Conservation (phyloP, 2,113 vertebrate species). For the Falco punctatus region DNA sequence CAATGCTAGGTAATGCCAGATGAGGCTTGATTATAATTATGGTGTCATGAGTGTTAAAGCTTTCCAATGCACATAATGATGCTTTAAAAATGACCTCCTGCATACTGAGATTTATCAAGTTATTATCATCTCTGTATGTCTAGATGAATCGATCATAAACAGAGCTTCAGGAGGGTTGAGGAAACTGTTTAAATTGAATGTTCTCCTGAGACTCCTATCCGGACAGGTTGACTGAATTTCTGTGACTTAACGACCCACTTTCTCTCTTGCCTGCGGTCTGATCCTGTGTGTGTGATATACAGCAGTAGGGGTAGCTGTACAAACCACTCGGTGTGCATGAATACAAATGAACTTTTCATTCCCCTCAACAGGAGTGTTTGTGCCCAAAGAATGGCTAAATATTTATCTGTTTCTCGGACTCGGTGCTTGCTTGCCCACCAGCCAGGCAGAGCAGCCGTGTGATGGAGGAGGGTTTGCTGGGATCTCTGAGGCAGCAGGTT, state of each 20-base stretch:
- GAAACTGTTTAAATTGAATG: background rate
- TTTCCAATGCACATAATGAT: background rate
- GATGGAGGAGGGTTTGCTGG: background rate
- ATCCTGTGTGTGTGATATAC: background rate
- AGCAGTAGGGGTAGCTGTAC: background rate
- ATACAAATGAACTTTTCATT: background rate
- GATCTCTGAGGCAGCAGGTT: background rate
- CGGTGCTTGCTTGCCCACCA: background rate
- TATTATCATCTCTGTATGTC: background rate
- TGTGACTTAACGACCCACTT: background rate
- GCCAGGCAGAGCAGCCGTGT: background rate
- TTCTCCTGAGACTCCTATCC: background rate
- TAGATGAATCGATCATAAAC: background rate
- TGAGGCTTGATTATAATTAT: background rate
- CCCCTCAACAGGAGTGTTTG: background rate
- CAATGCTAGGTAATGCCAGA: background rate
- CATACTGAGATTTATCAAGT: background rate
- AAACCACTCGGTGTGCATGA: background rate
- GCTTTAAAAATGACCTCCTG: constrained; percentile 14
- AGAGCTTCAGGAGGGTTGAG: background rate
- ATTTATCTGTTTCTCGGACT: background rate
- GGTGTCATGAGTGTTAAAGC: background rate
- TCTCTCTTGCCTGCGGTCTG: background rate
- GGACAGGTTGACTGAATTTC: background rate
- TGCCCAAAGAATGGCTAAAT: background rate